Percentiles rank a stretch among this genome's conserved stretches.
These are phyloP conservation scores for Acanthosepion pharaonis DNA, from an alignment of 2,888 invertebrate genomes.

Conservation along the genomic window DNA sequence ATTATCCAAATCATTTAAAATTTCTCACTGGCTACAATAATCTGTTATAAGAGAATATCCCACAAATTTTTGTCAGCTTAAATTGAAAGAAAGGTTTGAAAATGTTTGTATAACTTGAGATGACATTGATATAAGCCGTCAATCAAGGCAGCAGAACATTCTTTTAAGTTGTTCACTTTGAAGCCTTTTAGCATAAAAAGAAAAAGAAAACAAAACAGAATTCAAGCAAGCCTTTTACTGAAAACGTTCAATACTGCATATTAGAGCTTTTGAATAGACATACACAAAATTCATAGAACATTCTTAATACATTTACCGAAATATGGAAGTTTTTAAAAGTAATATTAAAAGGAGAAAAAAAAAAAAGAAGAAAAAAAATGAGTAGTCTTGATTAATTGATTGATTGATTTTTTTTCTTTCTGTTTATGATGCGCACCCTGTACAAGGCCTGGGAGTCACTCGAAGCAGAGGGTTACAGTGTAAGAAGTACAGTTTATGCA, in stretches of 20 bases:
- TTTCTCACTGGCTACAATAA: neutral
- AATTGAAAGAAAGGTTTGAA: neutral
- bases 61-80: neutral
- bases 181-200: neutral
- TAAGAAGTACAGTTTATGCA: no score
- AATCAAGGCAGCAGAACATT: neutral
- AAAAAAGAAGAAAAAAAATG: no score
- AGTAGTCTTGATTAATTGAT: no score
- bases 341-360: no score
- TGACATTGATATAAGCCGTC: constrained; percentile 16
- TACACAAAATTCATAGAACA: no score
- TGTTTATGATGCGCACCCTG: no score
- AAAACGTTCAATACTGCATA: neutral
- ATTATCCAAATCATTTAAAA: neutral
- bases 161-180: neutral
- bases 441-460: no score
- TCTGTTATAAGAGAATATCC: no score
- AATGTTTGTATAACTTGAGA: constrained; percentile 33
- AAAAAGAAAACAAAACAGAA: neutral
- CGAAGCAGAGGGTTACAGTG: no score
- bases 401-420: no score
- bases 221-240: neutral
- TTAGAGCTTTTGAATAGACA: neutral
- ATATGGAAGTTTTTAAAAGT: no score
- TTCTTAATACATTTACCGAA: no score